Base-by-base conservation (phyloP, 2,113 vertebrate genomes). In the Neodon shergylaensis region DNA sequence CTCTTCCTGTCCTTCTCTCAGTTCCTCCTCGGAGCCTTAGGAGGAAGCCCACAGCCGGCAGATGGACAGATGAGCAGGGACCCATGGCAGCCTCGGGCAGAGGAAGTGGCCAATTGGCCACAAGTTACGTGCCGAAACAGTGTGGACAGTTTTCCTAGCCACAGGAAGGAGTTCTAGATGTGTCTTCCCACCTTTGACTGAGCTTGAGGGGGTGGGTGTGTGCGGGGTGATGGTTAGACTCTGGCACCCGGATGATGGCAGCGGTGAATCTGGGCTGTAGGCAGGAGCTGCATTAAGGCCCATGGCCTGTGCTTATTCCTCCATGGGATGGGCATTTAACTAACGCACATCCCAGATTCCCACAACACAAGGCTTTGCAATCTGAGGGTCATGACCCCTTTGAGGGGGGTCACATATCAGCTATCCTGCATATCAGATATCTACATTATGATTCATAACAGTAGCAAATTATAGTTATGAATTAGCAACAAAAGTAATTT, bases 141-240 rank as follows among this genome's bases (percentile, higher is more conserved):
- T 93, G 78, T 42, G 88, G 52, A 66, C 52, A 13, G 58, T 84
- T 36, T 95, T 58, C 87, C 17, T 22, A 65, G 79, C 65, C 73
- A 70, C 54, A 36, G 94, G 63, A 90, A 92, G 81, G 84, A 73
- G 83, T 82, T 88, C 87, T 85, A 54, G 49, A n/a, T 42, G 93
- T 14, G 49, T 58, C 76, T 52, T 81, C 83, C 92, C 49, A 21
- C 33, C 58, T 81, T 66, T 77, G n/a, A 28, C 61, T 28, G 49
- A 83, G 21, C 73, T 94, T 1, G 0, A 4, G 22, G 44, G 44
- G 39, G 13, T 19, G 84, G 93, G 21, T 1, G 92, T 66, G 26
- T 49, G n/a, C 22, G 7, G 54, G 86, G 39, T 26, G 1, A 5
- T 0, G 21, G 13, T 16, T 33, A 54, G 79, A 68, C 44, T 82